Percentiles rank a stretch among this genome's conserved stretches.
phyloP scores from a whole-genome alignment of 2,113 vertebrate species.

The Candoia aspera region DNA sequence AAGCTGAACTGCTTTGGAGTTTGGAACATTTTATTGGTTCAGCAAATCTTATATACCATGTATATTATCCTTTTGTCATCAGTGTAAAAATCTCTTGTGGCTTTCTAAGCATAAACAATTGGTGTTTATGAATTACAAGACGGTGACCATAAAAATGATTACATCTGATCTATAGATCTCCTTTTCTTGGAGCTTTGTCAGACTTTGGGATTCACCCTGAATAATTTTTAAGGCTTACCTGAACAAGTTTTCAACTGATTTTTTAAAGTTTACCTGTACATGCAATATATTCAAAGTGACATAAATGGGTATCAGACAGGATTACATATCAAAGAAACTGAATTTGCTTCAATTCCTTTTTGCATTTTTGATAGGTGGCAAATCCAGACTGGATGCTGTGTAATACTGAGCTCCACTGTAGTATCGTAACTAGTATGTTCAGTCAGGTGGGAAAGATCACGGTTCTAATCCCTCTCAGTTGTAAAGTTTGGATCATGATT shows the following conservation, averaged over 20 bases:
- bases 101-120: background rate
- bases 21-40: background rate
- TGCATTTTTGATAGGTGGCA: background rate
- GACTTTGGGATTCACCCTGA: background rate
- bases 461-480: background rate
- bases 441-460: background rate
- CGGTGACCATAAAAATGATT: background rate
- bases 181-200: background rate
- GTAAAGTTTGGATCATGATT: background rate
- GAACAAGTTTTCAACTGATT: background rate
- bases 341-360: background rate
- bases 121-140: background rate
- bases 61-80: background rate
- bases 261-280: background rate
- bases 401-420: background rate
- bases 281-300: background rate
- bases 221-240: background rate
- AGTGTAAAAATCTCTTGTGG: background rate
- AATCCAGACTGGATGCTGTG: background rate
- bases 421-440: background rate
- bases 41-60: background rate
- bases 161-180: background rate
- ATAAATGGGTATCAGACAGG: background rate
- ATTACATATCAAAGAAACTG: background rate
- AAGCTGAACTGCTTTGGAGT: background rate